Evolutionary conservation across 2,888 invertebrate species (phyloP), one percentile per base, ranked within the genome.

Genomic region (Meteorus cinctellus): DNA sequence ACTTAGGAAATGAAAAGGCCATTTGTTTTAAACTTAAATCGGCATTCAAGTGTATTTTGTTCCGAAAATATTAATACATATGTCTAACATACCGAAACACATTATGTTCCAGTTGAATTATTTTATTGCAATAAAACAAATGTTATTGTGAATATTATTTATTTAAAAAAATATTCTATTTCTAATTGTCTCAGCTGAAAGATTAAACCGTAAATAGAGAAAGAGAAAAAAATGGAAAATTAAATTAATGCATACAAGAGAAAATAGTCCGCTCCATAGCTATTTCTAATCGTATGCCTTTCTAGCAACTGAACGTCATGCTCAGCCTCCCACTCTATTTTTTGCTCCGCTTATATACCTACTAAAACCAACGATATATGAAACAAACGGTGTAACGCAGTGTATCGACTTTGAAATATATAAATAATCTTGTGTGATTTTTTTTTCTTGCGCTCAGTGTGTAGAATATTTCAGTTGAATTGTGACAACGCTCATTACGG

Each of bases 401-500:
- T 59, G 36, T 59, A 60, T 70, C 59, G 55, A 70, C 60, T 60
- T 60, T 36, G 31, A 60, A 36, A 59, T 59, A 27, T 70, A 60
- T 70, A 29, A 34, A 60, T 59, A 36, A 60, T 34, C 59, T 60
- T 31, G 36, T 60, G 27, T 41, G 60, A 70, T 70, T 60, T 70
- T 70, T 69, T 69, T 70, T 70, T 59, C 19, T 60, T 16, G 36
- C 31, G 16, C 4, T 60, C 55, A 41, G 1, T 70, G 74, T 77
- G 74, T 74, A 77, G 74, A 12, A 41, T 41, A 67, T 74, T 55
- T 55, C 55, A 55, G 55, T 55, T 55, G 2, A 19, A 19, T 55
- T 78, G 76, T 79, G 81, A 80, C 79, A 78, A 78, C 70, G 76
- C 77, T 81, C 77, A 77, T 81, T 79, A 77, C 74, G 71, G 72